These are phyloP conservation scores for Disparrhopalites patrizii DNA, from an alignment of 2,888 invertebrate species.

Conservation along the genomic window DNA sequence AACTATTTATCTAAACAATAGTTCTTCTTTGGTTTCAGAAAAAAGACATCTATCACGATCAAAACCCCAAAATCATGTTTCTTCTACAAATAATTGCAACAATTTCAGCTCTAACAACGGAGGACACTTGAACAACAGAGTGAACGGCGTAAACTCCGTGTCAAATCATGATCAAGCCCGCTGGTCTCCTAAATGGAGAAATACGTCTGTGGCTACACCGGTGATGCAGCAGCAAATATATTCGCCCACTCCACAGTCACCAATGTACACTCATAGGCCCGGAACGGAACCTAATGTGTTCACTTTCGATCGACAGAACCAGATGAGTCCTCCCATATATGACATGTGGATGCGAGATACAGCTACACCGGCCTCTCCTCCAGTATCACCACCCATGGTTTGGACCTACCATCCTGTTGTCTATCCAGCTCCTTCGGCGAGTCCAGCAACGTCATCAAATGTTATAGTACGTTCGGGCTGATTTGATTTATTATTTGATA, in stretches of 20 bases:
- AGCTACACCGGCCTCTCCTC: conserved; percentile 35
- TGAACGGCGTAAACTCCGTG: neutral
- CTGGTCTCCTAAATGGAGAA: conserved; percentile 27
- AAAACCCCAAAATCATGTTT: neutral
- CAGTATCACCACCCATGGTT: conserved; percentile 40
- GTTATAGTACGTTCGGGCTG: conserved; percentile 16
- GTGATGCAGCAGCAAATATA: neutral
- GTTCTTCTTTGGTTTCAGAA: neutral
- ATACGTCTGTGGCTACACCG: neutral
- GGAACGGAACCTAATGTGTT: conserved; percentile 19
- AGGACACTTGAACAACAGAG: neutral
- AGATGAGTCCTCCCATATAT: conserved; percentile 31
- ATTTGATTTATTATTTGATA: conserved; percentile 20
- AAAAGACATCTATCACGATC: conserved; percentile 4
- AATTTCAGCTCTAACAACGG: neutral
- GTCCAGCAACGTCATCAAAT: conserved; percentile 28
- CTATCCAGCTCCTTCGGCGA: conserved; percentile 36
- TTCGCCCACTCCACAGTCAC: conserved; percentile 24
- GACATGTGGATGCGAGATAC: conserved; percentile 42
- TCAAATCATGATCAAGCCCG: neutral
- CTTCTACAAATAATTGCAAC: too few relatives aligned
- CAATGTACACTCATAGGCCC: conserved; percentile 30
- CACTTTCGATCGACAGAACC: conserved; percentile 20
- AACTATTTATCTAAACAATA: conserved; percentile 55
- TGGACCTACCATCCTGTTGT: conserved; percentile 46